Base-by-base conservation (phyloP, 2,797 vertebrate species). In the Brachymystax lenok region DNA sequence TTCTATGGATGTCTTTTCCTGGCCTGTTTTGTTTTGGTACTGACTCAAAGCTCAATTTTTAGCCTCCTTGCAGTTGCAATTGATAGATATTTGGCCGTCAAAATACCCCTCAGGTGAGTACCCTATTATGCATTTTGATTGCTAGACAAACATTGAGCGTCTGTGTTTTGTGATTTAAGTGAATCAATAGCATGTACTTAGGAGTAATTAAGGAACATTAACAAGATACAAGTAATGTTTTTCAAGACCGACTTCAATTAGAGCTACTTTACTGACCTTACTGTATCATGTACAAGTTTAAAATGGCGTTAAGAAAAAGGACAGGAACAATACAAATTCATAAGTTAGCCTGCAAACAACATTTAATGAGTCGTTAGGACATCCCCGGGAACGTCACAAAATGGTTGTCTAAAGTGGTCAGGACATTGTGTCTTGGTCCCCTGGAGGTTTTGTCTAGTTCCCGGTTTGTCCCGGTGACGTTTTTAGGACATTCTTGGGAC, bases 1-100 rank as follows among this genome's bases (percentile, higher is more conserved):
- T 99, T 99, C 88, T 93, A 98, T 80, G 94, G 96, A 78, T 99
- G 98, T 87, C 96, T 99, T 54, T 99, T 99, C 90, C 91, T 99
- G 6, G 97, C 97, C 77, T 99, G 98, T 83, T 98, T 99, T 74
- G 96, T 99, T 70, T 87, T 99, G 83, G 97, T 98, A 56, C 95
- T 98, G 84, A 99, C 98, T 0, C 98, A 99, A 79, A 98, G 97
- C 92, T 99, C 98, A 87, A 99, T 99, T 84, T 99, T 99, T 93
- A 99, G 98, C 87, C 93, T 99, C 24, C 92, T 99, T 74, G 97
- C 97, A 0, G 97, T 99, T 74, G 98, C 98, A 0, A 94, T 98
- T 71, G 98, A 99, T 89, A 90, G 98, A 87, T 98, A 99, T 87
- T 85, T 99, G 94, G 97, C 97, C 0, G 95, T 99, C 74, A 96